A percentile compares a stretch with the other conserved stretches of the same genome.
These are phyloP conservation scores for Gallinago solitaria DNA, from an alignment of 2,797 vertebrate genomes.

Conservation along the genomic window DNA sequence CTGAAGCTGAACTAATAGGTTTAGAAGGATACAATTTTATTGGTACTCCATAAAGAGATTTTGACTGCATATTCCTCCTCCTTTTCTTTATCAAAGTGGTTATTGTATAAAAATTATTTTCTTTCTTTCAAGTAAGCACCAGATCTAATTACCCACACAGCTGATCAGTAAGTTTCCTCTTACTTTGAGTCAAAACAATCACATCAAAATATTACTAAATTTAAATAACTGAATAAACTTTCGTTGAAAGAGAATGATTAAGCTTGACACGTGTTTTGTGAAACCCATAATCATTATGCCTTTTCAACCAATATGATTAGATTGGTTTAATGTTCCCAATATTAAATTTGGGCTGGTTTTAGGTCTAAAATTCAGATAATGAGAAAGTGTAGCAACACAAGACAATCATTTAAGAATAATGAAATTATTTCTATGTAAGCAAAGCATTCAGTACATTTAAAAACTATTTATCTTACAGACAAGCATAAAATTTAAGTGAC, in stretches of 20 bases:
- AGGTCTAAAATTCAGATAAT: not conserved
- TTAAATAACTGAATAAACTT: not conserved
- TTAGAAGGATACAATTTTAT: not conserved
- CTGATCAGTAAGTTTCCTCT: not conserved
- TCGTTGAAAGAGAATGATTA: not conserved
- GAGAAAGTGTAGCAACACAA: not conserved
- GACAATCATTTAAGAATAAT: not conserved
- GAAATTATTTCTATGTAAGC: not conserved
- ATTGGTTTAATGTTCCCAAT: not conserved
- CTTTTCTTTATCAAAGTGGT: not conserved
- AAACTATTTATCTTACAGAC: not conserved
- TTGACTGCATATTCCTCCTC: not conserved
- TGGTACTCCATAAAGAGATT: not conserved
- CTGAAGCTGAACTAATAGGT: conserved; percentile 40
- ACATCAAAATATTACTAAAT: not conserved
- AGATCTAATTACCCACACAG: not conserved
- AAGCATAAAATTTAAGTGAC: not conserved
- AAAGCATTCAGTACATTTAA: not conserved
- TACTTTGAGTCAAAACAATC: conserved; percentile 1
- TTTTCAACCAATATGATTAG: not conserved
- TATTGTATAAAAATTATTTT: not conserved
- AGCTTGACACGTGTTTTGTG: not conserved
- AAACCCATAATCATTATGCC: not conserved
- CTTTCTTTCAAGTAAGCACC: not conserved
- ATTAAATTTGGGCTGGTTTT: not conserved